Evolutionary conservation across 2,113 vertebrate genomes (phyloP), one percentile per base, ranked within the genome.

Genomic region (Odontesthes bonariensis): DNA sequence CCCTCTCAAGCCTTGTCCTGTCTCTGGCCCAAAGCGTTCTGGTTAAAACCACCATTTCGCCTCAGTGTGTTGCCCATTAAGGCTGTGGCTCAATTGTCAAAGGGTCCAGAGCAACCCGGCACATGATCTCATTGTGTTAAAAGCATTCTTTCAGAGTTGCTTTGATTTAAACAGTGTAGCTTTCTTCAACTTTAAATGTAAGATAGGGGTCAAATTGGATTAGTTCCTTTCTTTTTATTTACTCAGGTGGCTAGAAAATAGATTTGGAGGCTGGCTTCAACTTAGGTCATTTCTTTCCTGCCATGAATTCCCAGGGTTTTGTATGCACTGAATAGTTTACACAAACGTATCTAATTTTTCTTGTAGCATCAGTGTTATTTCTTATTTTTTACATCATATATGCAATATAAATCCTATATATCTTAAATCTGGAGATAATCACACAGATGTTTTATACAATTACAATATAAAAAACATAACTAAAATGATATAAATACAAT

Each of bases 1-100:
- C 72, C 12, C 9, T 74, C 62, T 81, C 55, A 61, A 66, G 75
- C 65, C 65, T 46, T 1, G 12, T 72, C 74, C 61, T 69, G 71
- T 70, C 53, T 44, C 32, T 75, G 74, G 27, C 82, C 66, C 75
- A 82, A 82, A 46, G 77, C 61, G 81, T 88, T 73, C 12, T 89
- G 79, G 85, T 79, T 72, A 38, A 8, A 51, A 35, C 54, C 49
- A 35, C 56, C 49, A n/a, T 73, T 71, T 59, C 46, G 10, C n/a
- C 12, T 27, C 40, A 17, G 19, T 62, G 73, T 66, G 66, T 31
- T 65, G 51, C 20, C 7, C 22, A 61, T 75, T 69, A 73, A 52
- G 20, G 46, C 65, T 77, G 55, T 59, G 60, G 74, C 78, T 81
- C 35, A 68, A 38, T 17, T 59, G 54, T 86, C 51, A 70, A 55